These are phyloP conservation scores for Odontocolon sp. DNA, from an alignment of 2,888 invertebrate genomes.

Conservation along the genomic window DNA sequence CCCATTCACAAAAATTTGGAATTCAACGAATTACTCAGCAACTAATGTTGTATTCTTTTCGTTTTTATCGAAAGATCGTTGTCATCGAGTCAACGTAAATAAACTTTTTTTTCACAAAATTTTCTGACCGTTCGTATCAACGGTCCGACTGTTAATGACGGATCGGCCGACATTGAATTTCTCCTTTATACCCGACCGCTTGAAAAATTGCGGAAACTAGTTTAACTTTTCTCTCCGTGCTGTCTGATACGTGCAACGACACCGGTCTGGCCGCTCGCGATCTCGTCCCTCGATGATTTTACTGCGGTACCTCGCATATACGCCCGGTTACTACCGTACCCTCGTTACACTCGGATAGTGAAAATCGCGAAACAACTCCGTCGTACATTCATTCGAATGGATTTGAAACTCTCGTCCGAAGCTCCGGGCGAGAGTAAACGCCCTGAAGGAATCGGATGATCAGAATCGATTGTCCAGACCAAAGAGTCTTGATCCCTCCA, in stretches of 20 bases:
- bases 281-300: slow-evolving; percentile 35
- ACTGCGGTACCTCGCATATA: not conserved
- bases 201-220: slow-evolving; percentile 79
- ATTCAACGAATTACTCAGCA: not conserved
- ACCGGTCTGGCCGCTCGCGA: slow-evolving; percentile 30
- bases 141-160: slow-evolving; percentile 74
- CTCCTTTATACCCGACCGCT: slow-evolving; percentile 78
- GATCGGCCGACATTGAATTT: slow-evolving; percentile 77
- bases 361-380: slow-evolving; percentile 40
- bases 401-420: slow-evolving; percentile 14
- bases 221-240: slow-evolving; percentile 76
- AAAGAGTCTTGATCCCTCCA: too few species aligned
- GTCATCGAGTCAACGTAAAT: not conserved
- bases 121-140: slow-evolving; percentile 65
- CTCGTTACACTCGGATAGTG: slow-evolving; percentile 15
- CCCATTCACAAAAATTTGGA: slow-evolving; percentile 24
- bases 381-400: not conserved
- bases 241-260: slow-evolving; percentile 64
- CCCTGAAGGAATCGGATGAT: not conserved
- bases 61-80: not conserved
- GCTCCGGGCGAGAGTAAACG: not conserved
- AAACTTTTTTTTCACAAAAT: not conserved
- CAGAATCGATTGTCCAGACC: not conserved
- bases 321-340: not conserved
- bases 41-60: slow-evolving; percentile 8